Evolutionary conservation across 2,797 vertebrate genomes (phyloP).

Genomic region (Halcyon leucocephala): DNA sequence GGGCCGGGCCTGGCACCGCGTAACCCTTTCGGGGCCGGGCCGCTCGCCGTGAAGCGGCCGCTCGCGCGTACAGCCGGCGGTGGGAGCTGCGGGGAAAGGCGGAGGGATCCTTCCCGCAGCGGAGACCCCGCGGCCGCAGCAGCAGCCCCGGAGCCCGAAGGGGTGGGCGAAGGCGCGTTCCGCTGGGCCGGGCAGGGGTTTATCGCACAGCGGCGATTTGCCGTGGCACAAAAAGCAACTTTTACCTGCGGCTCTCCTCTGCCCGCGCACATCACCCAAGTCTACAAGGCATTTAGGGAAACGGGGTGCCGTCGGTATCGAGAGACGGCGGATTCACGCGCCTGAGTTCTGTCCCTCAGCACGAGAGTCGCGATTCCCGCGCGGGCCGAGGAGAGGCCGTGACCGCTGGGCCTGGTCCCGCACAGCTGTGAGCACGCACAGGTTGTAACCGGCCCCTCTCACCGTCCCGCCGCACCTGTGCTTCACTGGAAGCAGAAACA

Average conservation of each 20-base stretch:
- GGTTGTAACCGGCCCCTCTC: not conserved
- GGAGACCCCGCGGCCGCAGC: no score
- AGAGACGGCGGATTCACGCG: not conserved
- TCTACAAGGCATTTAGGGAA: fast-evolving
- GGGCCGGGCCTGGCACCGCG: conserved; percentile 69
- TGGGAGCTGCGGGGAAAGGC: not conserved
- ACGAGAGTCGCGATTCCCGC: not conserved
- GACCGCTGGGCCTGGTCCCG: not conserved
- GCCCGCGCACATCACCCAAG: not conserved
- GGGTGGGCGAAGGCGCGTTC: not conserved
- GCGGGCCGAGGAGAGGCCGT: not conserved
- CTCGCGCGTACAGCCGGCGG: not conserved
- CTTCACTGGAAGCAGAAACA: not conserved
- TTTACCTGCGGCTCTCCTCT: not conserved
- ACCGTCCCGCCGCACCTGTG: not conserved
- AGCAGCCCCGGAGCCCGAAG: fast-evolving
- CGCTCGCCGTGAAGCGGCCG: not conserved
- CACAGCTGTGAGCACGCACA: not conserved
- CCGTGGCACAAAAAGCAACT: not conserved
- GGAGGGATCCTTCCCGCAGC: no score
- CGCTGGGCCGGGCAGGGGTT: not conserved
- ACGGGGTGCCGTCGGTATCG: fast-evolving
- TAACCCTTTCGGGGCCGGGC: conserved; percentile 66
- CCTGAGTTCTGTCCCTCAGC: not conserved
- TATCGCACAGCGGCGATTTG: not conserved